Base-by-base conservation (phyloP, 2,888 invertebrate genomes). In the Drosophila falleni region DNA sequence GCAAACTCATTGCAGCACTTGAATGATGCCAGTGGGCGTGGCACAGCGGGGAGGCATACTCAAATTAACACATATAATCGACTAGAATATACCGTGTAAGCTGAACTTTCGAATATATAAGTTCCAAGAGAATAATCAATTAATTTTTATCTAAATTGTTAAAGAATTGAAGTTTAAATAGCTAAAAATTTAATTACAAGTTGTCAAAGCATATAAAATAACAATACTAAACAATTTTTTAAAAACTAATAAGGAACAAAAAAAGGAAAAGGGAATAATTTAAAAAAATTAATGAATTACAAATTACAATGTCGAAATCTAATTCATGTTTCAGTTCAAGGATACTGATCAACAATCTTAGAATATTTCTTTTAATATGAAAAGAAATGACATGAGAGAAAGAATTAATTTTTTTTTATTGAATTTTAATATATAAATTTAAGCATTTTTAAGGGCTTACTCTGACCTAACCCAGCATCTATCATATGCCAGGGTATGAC, bases 1-100 rank as follows among this genome's bases (percentile, higher is more conserved):
- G 69, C 63, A 50, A 68, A 71, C 64, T 69, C 74, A 29, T 46
- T 19, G 61, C 61, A 77, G 88, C 74, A 71, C 74, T 76, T 66
- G 65, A 79, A 84, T 47, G 41, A 1, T 42, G 65, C 9, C 65
- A 64, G 71, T 51, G 46, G 64, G 56, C 42, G 39, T 46, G 39
- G 29, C 51, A 42, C 35, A 33, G 47, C 16, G 19, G n/a, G 53
- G 23, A 31, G 33, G 41, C 58, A 59, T 16, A 5, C 5, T 2
- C 3, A 44, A 41, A 19, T 39, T 1, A 35, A 35, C 6, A 6
- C 16, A 19, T 31, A 41, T 16, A 10, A 19, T 35, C 47, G 67
- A 73, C 74, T 47, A n/a, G 0, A 35, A 46, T 29, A 54, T 78
- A 74, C 74, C 56, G 29, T 53, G 33, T 33, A 37, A 49, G 31